Percentiles rank a stretch among this genome's conserved stretches.
Evolutionary conservation across 2,888 invertebrate species (phyloP).

Genomic region (Tethea ocularis): DNA sequence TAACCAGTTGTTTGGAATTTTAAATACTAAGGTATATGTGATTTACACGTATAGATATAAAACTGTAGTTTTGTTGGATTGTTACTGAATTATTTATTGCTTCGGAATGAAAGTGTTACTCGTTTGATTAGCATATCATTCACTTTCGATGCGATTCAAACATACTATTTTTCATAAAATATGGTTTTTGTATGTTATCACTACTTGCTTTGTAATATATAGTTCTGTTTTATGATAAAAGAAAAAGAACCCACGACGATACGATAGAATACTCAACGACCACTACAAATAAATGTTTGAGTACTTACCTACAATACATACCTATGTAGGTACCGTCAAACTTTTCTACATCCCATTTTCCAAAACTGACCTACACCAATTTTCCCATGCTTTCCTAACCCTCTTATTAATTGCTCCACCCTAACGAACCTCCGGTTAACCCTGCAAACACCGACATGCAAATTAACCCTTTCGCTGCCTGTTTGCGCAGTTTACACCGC

Average conservation of each 20-base stretch:
- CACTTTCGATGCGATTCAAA: too few species aligned
- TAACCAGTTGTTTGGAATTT: constrained; percentile 10
- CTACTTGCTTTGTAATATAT: too few species aligned
- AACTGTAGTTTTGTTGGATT: not conserved
- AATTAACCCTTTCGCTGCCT: constrained; percentile 81
- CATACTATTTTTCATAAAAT: too few species aligned
- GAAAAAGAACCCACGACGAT: too few species aligned
- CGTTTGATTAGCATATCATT: too few species aligned
- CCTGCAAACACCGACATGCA: constrained; percentile 78
- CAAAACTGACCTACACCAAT: constrained; percentile 73
- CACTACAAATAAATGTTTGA: too few species aligned
- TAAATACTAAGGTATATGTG: not conserved
- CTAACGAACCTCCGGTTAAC: constrained; percentile 81
- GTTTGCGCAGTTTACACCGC: constrained; percentile 76
- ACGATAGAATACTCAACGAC: too few species aligned
- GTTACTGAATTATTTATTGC: not conserved
- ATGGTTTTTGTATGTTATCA: too few species aligned
- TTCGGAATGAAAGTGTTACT: not conserved
- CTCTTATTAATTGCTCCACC: constrained; percentile 75
- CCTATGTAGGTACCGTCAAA: not conserved
- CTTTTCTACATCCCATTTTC: not conserved
- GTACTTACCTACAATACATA: too few species aligned
- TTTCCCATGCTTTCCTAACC: constrained; percentile 76
- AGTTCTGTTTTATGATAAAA: too few species aligned
- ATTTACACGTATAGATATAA: constrained; percentile 6